Conservation (phyloP, 2,888 invertebrate genomes). For the Drosophila quinaria region DNA sequence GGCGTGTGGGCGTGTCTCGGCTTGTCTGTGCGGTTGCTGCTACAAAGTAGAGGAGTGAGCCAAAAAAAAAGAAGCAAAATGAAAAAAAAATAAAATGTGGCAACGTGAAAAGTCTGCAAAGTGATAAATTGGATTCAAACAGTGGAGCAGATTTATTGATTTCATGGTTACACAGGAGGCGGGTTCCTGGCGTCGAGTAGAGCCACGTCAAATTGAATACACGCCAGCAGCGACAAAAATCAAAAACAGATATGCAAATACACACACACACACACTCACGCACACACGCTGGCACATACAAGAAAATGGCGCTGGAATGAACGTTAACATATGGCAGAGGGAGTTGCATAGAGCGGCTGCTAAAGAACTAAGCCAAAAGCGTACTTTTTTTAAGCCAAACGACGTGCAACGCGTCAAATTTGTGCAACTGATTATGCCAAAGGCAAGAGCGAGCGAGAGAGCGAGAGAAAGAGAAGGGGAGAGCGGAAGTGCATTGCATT, state of each 20-base stretch:
- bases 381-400: slow-evolving; percentile 41
- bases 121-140: slow-evolving; percentile 81
- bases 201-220: slow-evolving; percentile 72
- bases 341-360: neutral
- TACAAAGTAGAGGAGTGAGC: neutral
- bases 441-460: slow-evolving; percentile 28
- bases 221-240: slow-evolving; percentile 78
- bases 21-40: slow-evolving; percentile 29
- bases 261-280: slow-evolving; percentile 34
- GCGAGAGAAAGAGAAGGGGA: neutral
- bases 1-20: slow-evolving; percentile 55
- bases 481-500: slow-evolving; percentile 7
- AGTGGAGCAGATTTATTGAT: slow-evolving; percentile 80
- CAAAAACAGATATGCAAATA: slow-evolving; percentile 77
- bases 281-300: slow-evolving; percentile 13
- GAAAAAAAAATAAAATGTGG: neutral
- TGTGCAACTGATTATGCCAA: slow-evolving; percentile 73
- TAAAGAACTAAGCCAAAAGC: slow-evolving; percentile 24
- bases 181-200: slow-evolving; percentile 5
- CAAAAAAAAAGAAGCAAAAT: slow-evolving; percentile 14
- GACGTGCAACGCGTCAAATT: slow-evolving; percentile 65
- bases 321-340: slow-evolving; percentile 25
- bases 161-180: slow-evolving; percentile 53
- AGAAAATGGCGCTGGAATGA: slow-evolving; percentile 42
- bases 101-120: slow-evolving; percentile 62